Percentiles rank a stretch among this genome's conserved stretches.
These are phyloP conservation scores for Orestias chungarensis DNA, from an alignment of 2,797 vertebrate genomes.

Conservation along the genomic window DNA sequence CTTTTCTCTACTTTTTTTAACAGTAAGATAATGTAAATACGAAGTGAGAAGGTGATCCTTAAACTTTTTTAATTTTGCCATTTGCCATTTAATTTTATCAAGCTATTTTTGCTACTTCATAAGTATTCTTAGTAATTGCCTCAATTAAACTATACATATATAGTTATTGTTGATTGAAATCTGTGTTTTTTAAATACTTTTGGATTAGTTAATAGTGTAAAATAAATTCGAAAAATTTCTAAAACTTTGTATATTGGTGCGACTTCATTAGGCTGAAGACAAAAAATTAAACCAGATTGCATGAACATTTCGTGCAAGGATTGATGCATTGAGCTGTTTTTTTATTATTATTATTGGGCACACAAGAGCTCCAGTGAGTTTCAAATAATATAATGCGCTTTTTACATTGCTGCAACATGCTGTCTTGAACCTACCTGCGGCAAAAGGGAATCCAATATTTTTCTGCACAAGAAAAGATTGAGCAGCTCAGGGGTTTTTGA, in stretches of 20 bases:
- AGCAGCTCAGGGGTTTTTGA: constrained; percentile 40
- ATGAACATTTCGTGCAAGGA: background rate
- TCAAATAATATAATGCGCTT: constrained; percentile 4
- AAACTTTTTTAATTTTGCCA: too few relatives aligned
- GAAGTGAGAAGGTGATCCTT: background rate
- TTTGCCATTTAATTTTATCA: too few relatives aligned
- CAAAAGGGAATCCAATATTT: constrained; percentile 13
- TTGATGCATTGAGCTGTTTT: constrained; percentile 1
- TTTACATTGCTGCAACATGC: constrained; percentile 15
- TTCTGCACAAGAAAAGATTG: constrained; percentile 21
- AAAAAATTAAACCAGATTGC: background rate
- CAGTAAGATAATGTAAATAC: background rate
- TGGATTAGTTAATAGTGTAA: background rate
- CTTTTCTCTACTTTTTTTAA: background rate
- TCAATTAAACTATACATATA: background rate
- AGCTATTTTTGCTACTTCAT: background rate
- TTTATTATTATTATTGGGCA: constrained; percentile 1
- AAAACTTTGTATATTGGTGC: background rate
- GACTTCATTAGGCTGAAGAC: background rate
- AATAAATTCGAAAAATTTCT: background rate
- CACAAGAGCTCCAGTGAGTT: background rate
- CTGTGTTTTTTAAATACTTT: background rate
- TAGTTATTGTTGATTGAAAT: background rate
- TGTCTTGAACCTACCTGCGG: constrained; percentile 3
- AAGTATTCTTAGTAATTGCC: background rate